phyloP scores from a whole-genome alignment of 2,113 vertebrate species.

The Trichomycterus rosablanca region DNA sequence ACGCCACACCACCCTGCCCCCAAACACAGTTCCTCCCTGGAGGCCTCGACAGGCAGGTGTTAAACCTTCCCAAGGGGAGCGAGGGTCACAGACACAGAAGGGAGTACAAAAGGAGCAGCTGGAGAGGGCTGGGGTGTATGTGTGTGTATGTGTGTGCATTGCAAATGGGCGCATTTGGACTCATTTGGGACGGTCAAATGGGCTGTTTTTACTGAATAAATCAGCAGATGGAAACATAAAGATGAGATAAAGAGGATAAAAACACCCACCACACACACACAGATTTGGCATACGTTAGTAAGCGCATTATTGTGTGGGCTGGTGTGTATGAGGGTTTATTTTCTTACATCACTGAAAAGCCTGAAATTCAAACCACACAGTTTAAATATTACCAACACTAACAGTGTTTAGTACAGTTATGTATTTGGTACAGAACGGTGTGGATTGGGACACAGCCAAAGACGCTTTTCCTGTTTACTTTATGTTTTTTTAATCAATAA shows the following conservation, averaged over 20 bases:
- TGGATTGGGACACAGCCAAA: no score
- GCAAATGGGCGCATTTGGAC: conserved; percentile 17
- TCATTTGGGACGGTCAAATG: conserved; percentile 28
- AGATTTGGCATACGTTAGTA: no score
- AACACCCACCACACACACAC: background rate
- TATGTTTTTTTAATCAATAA: no score
- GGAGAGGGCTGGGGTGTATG: conserved; percentile 28
- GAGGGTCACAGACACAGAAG: conserved; percentile 34
- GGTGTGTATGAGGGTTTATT: no score
- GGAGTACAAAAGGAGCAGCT: conserved; percentile 43
- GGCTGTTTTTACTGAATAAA: conserved; percentile 24
- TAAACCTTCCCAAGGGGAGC: conserved; percentile 55
- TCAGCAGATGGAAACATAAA: conserved; percentile 36
- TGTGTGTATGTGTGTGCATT: conserved; percentile 24
- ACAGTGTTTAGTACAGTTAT: no score
- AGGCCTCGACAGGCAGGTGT: conserved; percentile 62
- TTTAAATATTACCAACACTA: no score
- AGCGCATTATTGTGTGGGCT: no score
- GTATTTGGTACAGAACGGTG: no score
- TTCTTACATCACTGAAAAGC: no score
- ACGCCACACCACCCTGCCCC: conserved; percentile 44
- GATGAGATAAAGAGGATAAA: conserved; percentile 2
- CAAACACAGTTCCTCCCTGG: conserved; percentile 51
- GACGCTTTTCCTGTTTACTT: no score
- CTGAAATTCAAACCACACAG: no score